Evolutionary conservation across 2,797 vertebrate genomes (phyloP).

Genomic region (Ctenochaetus hawaiiensis): DNA sequence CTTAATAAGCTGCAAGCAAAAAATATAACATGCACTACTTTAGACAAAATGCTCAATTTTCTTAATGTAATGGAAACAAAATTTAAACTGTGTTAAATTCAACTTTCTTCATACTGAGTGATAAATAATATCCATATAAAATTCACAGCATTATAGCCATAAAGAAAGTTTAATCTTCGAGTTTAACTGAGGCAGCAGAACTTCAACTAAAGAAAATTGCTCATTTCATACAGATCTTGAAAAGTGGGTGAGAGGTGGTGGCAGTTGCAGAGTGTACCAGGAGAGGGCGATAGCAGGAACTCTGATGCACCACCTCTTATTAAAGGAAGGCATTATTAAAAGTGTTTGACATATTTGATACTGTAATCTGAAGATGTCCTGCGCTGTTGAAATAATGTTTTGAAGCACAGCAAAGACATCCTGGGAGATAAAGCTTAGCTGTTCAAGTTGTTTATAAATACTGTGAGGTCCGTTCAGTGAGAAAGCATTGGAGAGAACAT

Average conservation of each 20-base stretch:
- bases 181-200: fast-evolving
- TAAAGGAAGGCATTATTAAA: too few relatives aligned
- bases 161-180: not conserved
- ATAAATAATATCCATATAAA: not conserved
- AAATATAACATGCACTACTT: not conserved
- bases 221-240: not conserved
- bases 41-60: not conserved
- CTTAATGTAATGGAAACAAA: not conserved
- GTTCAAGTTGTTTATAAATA: slow-evolving; percentile 14
- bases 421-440: slow-evolving; percentile 13
- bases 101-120: not conserved
- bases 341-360: not conserved
- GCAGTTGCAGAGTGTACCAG: slow-evolving; percentile 19
- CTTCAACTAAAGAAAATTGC: not conserved
- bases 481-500: not conserved
- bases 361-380: not conserved
- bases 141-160: not conserved
- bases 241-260: slow-evolving; percentile 30
- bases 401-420: slow-evolving; percentile 4
- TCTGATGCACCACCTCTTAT: not conserved
- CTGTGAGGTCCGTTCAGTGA: slow-evolving; percentile 13
- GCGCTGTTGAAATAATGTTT: not conserved
- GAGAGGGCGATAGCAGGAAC: slow-evolving; percentile 23
- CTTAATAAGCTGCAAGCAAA: not conserved
- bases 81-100: not conserved